These are phyloP conservation scores for Phengaris arion DNA, from an alignment of 2,888 invertebrate species.

Conservation along the genomic window DNA sequence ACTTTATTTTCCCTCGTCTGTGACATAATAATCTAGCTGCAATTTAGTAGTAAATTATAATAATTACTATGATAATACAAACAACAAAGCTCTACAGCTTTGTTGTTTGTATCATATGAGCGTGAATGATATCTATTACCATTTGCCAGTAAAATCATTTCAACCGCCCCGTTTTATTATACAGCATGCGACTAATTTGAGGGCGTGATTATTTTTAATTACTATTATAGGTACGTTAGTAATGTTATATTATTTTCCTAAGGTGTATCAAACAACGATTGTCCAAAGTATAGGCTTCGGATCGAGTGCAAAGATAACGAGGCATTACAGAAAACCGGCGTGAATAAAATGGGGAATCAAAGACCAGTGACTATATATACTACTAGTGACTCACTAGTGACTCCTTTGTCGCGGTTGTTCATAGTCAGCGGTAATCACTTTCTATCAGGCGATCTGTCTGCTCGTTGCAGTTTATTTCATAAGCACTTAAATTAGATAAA, in stretches of 20 bases:
- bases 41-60: background rate
- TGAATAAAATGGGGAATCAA: too few species aligned
- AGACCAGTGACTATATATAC: too few species aligned
- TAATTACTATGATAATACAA: background rate
- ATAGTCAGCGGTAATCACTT: background rate
- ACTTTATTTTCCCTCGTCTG: too few species aligned
- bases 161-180: conserved; percentile 53
- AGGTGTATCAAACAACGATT: background rate
- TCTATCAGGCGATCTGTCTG: background rate
- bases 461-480: background rate
- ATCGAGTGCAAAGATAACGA: too few species aligned
- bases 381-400: too few species aligned
- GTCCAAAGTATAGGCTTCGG: too few species aligned
- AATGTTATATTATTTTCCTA: background rate
- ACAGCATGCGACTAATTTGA: conserved; percentile 53
- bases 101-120: too few species aligned
- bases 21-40: background rate
- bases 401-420: too few species aligned
- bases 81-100: conserved; percentile 1
- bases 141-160: conserved; percentile 53
- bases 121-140: conserved; percentile 48
- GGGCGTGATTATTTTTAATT: conserved; percentile 46
- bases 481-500: background rate
- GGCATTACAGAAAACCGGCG: background rate
- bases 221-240: too few species aligned